Evolutionary conservation across 2,797 vertebrate species (phyloP), one percentile per base, ranked within the genome.

Genomic region (Myotis planiceps): DNA sequence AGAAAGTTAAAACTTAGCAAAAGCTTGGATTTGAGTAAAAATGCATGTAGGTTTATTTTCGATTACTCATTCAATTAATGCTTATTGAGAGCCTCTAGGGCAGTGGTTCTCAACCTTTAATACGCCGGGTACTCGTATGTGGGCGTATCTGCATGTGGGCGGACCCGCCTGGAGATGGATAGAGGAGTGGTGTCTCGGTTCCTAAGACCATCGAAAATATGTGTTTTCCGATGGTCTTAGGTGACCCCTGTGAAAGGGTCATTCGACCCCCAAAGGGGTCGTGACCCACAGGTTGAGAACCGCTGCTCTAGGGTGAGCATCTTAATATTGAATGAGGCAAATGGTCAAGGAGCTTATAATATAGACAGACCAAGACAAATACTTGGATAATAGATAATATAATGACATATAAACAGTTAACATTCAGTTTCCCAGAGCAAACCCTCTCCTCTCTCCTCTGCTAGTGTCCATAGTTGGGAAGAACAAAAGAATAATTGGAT

Each of bases 51-150:
- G 10, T 79, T 79, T 39, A n/a, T 65, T 58, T 47, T 39, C 63
- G 80, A 74, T 88, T 91, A 74, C 72, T 96, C 14, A 58, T 65
- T 75, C 68, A 78, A 53, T 88, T 95, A 72, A 29, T 85, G 89
- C 95, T 92, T 68, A 37, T 76, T 3, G 29, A 84, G 53, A 55
- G 18, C 9, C 29, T 74, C 37, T n/a, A 25, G 47, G 8, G 39
- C 42, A 42, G 42, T 42, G 42, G 42, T 42, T 42, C 42, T 42
- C 42, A 42, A 42, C 42, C 42, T 42, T 42, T 42, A 42, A 42
- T 42, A 42, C 2, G 2, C 42, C 9, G 9, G 42, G 42, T 42
- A 42, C 42, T 42, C 9, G 2, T 42, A 10, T 42, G 42, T 42
- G 42, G 42, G 42, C 9, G 9, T 42, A 42, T 42, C 42, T 42